Percentiles rank a stretch among this genome's conserved stretches.
Evolutionary conservation across 2,888 invertebrate genomes (phyloP).

Genomic region (Himalopsyche kuldschensis): DNA sequence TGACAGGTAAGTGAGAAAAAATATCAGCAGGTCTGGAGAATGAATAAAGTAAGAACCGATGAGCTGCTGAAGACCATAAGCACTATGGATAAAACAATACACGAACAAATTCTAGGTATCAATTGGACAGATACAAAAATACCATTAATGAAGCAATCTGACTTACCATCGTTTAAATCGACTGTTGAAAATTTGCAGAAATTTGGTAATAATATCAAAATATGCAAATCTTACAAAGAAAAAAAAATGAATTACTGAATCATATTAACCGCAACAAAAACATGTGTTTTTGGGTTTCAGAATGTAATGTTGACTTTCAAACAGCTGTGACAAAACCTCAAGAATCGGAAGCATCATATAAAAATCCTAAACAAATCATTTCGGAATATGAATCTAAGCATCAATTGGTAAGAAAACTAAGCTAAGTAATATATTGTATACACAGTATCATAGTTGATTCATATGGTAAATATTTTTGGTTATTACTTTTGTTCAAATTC

Average conservation of each 20-base stretch:
- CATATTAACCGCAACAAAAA: not conserved
- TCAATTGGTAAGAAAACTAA: slow-evolving; percentile 11
- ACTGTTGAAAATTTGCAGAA: slow-evolving; percentile 11
- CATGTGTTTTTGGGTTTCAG: not conserved
- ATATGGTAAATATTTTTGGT: too few species aligned
- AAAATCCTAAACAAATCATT: not conserved
- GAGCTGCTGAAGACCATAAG: slow-evolving; percentile 58
- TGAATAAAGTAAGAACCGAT: slow-evolving; percentile 59
- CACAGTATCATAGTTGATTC: not conserved
- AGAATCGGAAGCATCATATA: not conserved
- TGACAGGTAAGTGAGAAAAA: slow-evolving; percentile 62
- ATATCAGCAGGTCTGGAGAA: slow-evolving; percentile 63
- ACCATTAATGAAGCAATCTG: slow-evolving; percentile 48
- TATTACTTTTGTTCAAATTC: too few species aligned
- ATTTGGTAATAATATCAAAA: slow-evolving; percentile 1
- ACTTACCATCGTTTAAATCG: slow-evolving; percentile 52
- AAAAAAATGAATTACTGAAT: not conserved
- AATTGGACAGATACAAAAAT: slow-evolving; percentile 58
- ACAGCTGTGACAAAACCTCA: not conserved
- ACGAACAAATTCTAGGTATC: slow-evolving; percentile 65
- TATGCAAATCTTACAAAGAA: not conserved
- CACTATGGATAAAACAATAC: slow-evolving; percentile 61
- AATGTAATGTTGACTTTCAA: not conserved
- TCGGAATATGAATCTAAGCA: slow-evolving; percentile 11
- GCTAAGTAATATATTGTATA: not conserved